Evolutionary conservation across 2,888 invertebrate genomes (phyloP).

Genomic region (Lucinisca nassula): DNA sequence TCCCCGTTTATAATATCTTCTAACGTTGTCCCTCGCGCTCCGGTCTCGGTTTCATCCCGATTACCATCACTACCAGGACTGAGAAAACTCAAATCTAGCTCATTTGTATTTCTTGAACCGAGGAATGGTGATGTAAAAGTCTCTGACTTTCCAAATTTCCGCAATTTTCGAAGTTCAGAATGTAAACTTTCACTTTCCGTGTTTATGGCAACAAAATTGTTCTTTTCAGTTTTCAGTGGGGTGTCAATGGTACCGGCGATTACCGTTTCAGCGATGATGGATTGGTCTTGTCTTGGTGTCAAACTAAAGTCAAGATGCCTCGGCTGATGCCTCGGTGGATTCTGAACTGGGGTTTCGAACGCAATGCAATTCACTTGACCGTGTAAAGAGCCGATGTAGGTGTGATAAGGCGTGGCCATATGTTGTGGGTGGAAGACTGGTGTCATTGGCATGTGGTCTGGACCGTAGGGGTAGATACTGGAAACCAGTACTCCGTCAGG

Average conservation of each 20-base stretch:
- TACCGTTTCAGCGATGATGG: neutral
- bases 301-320: conserved; percentile 50
- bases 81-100: conserved; percentile 55
- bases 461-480: neutral
- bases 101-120: conserved; percentile 49
- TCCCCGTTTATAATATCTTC: neutral
- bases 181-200: neutral
- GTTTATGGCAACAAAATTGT: neutral
- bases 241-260: conserved; percentile 32
- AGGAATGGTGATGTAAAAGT: conserved; percentile 51
- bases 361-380: neutral
- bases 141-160: conserved; percentile 27
- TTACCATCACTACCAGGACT: conserved; percentile 48
- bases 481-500: neutral
- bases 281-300: neutral
- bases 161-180: neutral
- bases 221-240: conserved; percentile 14
- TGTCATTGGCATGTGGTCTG: neutral
- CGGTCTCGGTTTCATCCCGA: conserved; percentile 10
- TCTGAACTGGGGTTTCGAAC: conserved; percentile 57
- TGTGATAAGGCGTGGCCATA: conserved; percentile 27
- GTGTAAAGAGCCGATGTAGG: conserved; percentile 49
- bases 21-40: neutral
- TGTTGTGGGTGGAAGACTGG: conserved; percentile 19
- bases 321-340: conserved; percentile 14